Evolutionary conservation across 2,888 invertebrate species (phyloP).

Genomic region (Drosophila acutilabella): DNA sequence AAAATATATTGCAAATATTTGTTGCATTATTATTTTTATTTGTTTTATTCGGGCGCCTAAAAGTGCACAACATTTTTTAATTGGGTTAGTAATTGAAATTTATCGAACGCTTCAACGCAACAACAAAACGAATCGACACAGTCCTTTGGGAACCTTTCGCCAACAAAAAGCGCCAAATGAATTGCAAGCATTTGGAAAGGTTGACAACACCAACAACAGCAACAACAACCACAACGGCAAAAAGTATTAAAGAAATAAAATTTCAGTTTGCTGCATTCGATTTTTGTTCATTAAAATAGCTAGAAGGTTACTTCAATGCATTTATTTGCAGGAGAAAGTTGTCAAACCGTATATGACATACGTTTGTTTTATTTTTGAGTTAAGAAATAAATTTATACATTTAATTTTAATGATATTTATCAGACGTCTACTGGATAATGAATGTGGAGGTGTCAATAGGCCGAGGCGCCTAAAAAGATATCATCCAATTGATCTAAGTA

Average conservation of each 20-base stretch:
- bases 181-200: constrained; percentile 51
- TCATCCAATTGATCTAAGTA: too few relatives aligned
- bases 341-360: too few relatives aligned
- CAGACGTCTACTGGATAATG: too few relatives aligned
- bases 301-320: too few relatives aligned
- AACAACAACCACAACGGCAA: not conserved
- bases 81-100: constrained; percentile 84
- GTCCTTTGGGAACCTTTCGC: constrained; percentile 28
- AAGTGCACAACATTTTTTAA: constrained; percentile 80
- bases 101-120: constrained; percentile 72
- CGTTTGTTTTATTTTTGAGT: too few relatives aligned
- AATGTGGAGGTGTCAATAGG: too few relatives aligned
- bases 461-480: too few relatives aligned
- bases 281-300: too few relatives aligned
- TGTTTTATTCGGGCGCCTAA: constrained; percentile 69
- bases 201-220: constrained; percentile 15
- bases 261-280: too few relatives aligned
- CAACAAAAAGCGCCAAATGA: constrained; percentile 58
- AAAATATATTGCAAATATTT: constrained; percentile 68
- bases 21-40: constrained; percentile 46
- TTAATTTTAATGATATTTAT: too few relatives aligned
- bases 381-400: too few relatives aligned
- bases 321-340: too few relatives aligned
- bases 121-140: constrained; percentile 36
- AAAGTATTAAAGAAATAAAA: not conserved